phyloP scores from a whole-genome alignment of 64 coral and sea anemone species.

The Montipora sp. region DNA sequence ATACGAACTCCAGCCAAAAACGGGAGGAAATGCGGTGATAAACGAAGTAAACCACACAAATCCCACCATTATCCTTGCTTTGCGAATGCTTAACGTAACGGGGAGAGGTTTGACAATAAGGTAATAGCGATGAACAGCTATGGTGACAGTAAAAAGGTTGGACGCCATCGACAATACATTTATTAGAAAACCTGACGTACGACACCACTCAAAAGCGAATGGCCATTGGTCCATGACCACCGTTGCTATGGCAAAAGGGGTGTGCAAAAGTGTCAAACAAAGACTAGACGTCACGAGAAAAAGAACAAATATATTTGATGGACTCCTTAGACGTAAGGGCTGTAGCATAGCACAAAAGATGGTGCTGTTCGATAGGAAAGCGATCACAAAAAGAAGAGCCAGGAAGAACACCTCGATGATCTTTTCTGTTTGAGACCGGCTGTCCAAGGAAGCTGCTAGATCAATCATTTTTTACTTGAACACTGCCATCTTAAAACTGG shows the following conservation, averaged over 20 bases:
- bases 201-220: constrained; percentile 68
- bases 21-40: constrained; percentile 54
- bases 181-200: constrained; percentile 68
- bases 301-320: constrained; percentile 68
- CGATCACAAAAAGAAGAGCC: constrained; percentile 58
- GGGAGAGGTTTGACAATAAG: constrained; percentile 83
- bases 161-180: constrained; percentile 67
- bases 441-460: not conserved
- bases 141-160: constrained; percentile 74
- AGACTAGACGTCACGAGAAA: constrained; percentile 63
- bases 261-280: constrained; percentile 46
- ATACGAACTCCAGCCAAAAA: constrained; percentile 93
- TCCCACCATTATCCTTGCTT: constrained; percentile 62
- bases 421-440: constrained; percentile 51
- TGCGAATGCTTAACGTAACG: constrained; percentile 53
- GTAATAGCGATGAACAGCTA: constrained; percentile 90
- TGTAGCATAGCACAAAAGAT: constrained; percentile 66
- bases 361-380: constrained; percentile 78
- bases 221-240: constrained; percentile 82
- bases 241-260: constrained; percentile 76
- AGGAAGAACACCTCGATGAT: constrained; percentile 45
- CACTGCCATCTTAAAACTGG: not conserved
- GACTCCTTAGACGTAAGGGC: constrained; percentile 53
- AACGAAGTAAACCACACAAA: constrained; percentile 85
- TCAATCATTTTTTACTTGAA: not conserved